Conservation (phyloP, 1,140 invertebrate species). For the Heliconius melpomene region DNA sequence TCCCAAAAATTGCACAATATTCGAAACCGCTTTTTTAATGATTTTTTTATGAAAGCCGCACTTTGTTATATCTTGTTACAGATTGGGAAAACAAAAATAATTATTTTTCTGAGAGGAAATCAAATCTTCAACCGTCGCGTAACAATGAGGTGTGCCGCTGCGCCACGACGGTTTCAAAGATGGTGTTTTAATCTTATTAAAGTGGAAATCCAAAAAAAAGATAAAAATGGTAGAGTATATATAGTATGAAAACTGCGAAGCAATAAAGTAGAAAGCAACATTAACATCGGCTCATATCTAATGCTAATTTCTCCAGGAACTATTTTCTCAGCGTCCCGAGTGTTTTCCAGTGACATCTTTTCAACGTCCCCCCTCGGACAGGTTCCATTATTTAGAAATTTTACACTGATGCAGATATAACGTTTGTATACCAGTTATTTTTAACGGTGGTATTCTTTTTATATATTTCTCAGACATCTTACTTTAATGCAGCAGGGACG, state of each 20-base stretch:
- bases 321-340: constrained; percentile 45
- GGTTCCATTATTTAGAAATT: constrained; percentile 68
- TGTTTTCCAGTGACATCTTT: constrained; percentile 54
- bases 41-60: too few relatives aligned
- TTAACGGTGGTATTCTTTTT: constrained; percentile 39
- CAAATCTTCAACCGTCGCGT: too few relatives aligned
- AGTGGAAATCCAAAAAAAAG: not conserved
- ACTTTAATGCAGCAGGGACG: constrained; percentile 23
- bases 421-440: constrained; percentile 38
- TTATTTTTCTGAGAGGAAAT: too few relatives aligned
- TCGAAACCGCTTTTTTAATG: too few relatives aligned
- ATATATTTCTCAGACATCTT: constrained; percentile 30
- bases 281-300: constrained; percentile 48
- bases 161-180: too few relatives aligned
- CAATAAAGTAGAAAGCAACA: constrained; percentile 48
- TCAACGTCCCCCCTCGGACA: constrained; percentile 56
- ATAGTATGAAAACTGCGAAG: constrained; percentile 5
- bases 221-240: not conserved
- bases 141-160: too few relatives aligned
- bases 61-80: too few relatives aligned
- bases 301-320: constrained; percentile 58
- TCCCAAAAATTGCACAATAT: too few relatives aligned
- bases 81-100: too few relatives aligned
- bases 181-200: too few relatives aligned
- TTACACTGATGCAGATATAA: constrained; percentile 45